Base-by-base conservation (phyloP, 2,113 vertebrate genomes). In the Puffinus mauretanicus region DNA sequence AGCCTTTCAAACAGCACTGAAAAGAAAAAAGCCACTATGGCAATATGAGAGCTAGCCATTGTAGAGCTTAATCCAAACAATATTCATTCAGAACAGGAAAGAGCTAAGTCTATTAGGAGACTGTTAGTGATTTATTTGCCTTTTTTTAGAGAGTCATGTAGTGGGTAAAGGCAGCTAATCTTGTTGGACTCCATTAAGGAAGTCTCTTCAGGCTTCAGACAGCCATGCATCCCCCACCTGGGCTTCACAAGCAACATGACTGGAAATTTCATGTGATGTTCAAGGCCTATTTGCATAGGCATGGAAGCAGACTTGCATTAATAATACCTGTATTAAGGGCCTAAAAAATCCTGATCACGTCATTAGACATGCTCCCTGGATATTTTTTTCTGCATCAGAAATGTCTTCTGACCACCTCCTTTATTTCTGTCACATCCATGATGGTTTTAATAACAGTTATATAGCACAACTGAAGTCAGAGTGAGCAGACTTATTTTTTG, bases 131-230 rank as follows among this genome's bases (percentile, higher is more conserved):
- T 96, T 97, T 96, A 96, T 96, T 95, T 93, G 86, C 64, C 55
- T 86, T 95, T 95, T 95, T 96, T 91, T 76, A 89, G 29, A 36
- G 91, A 89, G 84, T 78, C 94, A 54, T 87, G 90, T 77, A 90
- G 92, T 88, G 81, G 75, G 82, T 92, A 94, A 91, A 91, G 82
- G 66, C 81, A 94, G 70, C 84, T 97, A 96, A 96, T 96, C 93
- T 96, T 96, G 70, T 93, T 96, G 95, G 84, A 60, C 71, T 94
- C 90, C 94, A 95, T 96, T 96, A 97, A 82, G 70, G 57, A 94
- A 82, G 44, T 93, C 94, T 96, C 92, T 65, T 67, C 91, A 93
- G 93, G 70, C 94, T 95, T 96, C 77, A 96, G 89, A 6, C 82
- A 93, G 70, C 72, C 40, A 10, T 32, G 54, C 57, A 36, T 91